Percentiles rank a stretch among this genome's conserved stretches.
Evolutionary conservation across 2,888 invertebrate genomes (phyloP).

Genomic region (Drosophila conformis): DNA sequence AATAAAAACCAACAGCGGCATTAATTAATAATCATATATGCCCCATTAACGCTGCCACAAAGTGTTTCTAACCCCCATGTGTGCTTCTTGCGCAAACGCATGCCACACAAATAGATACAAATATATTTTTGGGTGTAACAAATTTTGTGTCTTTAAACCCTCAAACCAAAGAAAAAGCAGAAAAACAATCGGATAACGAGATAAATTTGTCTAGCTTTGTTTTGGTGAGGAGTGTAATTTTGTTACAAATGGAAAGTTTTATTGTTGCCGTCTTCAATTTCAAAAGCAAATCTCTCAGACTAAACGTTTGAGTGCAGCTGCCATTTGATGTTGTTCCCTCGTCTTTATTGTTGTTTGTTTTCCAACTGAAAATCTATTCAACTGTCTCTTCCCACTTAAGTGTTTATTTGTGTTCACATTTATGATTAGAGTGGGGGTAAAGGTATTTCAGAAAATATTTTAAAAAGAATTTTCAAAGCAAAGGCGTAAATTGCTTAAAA

Average conservation of each 20-base stretch:
- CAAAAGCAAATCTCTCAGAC: conserved; percentile 66
- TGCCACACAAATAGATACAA: conserved; percentile 14
- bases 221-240: conserved; percentile 54
- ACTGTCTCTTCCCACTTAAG: conserved; percentile 50
- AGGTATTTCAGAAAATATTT: conserved; percentile 12
- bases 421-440: conserved; percentile 7
- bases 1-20: conserved; percentile 26
- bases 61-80: conserved; percentile 44
- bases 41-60: conserved; percentile 48
- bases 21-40: conserved; percentile 64
- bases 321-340: conserved; percentile 29
- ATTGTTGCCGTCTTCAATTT: conserved; percentile 63
- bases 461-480: conserved; percentile 1
- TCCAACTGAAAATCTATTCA: conserved; percentile 61
- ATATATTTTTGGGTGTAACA: conserved; percentile 1
- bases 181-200: conserved; percentile 53
- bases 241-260: conserved; percentile 77
- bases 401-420: conserved; percentile 27
- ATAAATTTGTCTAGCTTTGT: conserved; percentile 71
- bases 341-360: conserved; percentile 38
- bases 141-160: neutral
- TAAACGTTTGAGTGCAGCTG: conserved; percentile 71
- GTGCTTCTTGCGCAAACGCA: conserved; percentile 48
- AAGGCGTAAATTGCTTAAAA: conserved; percentile 2
- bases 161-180: conserved; percentile 22